A percentile compares a stretch with the other conserved stretches of the same genome.
phyloP scores from a whole-genome alignment of 1,140 invertebrate genomes.

The Pectinophora gossypiella region DNA sequence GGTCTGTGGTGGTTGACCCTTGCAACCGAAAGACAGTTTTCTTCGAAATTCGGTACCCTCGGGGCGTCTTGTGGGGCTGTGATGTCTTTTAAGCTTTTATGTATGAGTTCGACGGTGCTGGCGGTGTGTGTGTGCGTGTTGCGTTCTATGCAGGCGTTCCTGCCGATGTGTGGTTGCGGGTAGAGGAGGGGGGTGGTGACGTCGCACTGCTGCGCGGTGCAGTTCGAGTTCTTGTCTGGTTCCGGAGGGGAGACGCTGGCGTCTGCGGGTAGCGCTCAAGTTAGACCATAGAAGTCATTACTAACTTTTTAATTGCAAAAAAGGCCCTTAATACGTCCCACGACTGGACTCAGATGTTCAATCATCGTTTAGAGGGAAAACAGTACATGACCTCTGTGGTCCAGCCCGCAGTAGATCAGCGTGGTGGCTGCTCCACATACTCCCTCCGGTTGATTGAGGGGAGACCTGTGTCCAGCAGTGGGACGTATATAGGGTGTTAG shows the following conservation, averaged over 20 bases:
- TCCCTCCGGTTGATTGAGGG: no score
- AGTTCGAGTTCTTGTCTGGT: constrained; percentile 54
- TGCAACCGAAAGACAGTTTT: constrained; percentile 54
- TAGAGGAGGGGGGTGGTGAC: constrained; percentile 54
- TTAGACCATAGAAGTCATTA: no score
- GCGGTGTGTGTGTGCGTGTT: constrained; percentile 81
- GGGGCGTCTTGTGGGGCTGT: constrained; percentile 47
- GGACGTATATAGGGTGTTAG: no score
- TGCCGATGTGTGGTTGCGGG: constrained; percentile 89
- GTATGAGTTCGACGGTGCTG: constrained; percentile 80
- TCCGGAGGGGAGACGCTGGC: constrained; percentile 27
- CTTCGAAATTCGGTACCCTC: constrained; percentile 24
- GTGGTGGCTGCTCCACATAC: no score
- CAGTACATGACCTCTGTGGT: no score
- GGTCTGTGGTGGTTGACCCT: constrained; percentile 32
- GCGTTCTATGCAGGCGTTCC: constrained; percentile 92
- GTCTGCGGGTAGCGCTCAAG: no score
- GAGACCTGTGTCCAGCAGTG: no score
- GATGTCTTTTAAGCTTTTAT: constrained; percentile 81
- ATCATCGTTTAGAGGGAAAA: no score
- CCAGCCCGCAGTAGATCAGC: no score
- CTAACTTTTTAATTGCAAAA: no score
- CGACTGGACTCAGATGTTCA: no score
- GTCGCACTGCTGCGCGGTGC: constrained; percentile 37
- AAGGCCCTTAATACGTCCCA: no score